Conservation (phyloP, 2,113 vertebrate species). For the Nerophis ophidion region DNA sequence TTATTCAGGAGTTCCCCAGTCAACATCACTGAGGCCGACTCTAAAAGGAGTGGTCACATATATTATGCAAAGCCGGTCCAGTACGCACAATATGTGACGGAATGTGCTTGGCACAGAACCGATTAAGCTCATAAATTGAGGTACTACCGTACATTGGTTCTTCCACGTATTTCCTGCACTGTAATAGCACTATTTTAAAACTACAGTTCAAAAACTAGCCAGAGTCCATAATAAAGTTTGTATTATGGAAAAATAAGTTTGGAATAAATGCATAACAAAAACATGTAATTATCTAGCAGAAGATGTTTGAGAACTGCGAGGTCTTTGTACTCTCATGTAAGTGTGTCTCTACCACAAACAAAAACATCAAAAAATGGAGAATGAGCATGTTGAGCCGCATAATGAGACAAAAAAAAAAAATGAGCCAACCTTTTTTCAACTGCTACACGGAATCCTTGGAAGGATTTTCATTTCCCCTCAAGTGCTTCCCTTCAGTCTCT, state of each 20-base stretch:
- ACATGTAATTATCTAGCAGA: slow-evolving; percentile 33
- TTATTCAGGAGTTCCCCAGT: too few relatives aligned
- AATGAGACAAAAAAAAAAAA: neutral
- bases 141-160: too few relatives aligned
- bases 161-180: too few relatives aligned
- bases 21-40: too few relatives aligned
- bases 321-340: slow-evolving; percentile 18
- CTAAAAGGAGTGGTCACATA: too few relatives aligned
- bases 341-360: slow-evolving; percentile 30
- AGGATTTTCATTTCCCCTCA: slow-evolving; percentile 66
- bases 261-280: slow-evolving; percentile 37
- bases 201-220: too few relatives aligned
- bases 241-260: slow-evolving; percentile 30
- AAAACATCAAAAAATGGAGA: slow-evolving; percentile 27
- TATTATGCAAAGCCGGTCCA: too few relatives aligned
- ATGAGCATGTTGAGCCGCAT: slow-evolving; percentile 16
- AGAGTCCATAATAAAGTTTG: slow-evolving; percentile 8
- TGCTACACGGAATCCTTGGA: slow-evolving; percentile 57
- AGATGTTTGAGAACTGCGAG: slow-evolving; percentile 14
- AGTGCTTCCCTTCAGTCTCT: slow-evolving; percentile 57
- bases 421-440: slow-evolving; percentile 47
- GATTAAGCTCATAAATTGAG: too few relatives aligned
- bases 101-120: too few relatives aligned
- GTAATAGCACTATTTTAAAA: too few relatives aligned
- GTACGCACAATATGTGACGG: too few relatives aligned